Conservation (phyloP, 2,113 vertebrate species). For the Thalassarche chlororhynchos region DNA sequence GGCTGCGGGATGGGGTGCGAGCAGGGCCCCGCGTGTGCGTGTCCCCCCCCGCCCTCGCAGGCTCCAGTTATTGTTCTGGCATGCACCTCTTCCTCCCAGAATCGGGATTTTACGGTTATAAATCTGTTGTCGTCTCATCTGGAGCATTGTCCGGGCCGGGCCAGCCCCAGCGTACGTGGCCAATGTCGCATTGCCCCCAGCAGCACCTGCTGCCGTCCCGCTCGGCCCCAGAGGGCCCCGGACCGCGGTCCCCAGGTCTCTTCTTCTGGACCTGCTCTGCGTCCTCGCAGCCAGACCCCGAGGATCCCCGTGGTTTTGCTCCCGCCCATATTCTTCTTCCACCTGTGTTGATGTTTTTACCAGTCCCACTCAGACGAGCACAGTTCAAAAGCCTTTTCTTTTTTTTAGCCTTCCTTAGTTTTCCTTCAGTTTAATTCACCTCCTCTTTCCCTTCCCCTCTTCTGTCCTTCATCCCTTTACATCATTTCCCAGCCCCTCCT, state of each 20-base stretch:
- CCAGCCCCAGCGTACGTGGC: background rate
- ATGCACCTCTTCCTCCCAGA: background rate
- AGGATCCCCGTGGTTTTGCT: background rate
- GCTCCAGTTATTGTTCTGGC: background rate
- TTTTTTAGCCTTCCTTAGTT: background rate
- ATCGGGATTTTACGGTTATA: fast-evolving
- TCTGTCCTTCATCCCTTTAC: background rate
- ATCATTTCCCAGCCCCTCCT: background rate
- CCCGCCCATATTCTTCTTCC: background rate
- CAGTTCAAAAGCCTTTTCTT: background rate
- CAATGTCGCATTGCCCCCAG: fast-evolving
- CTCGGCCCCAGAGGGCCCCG: fast-evolving
- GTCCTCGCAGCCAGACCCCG: fast-evolving
- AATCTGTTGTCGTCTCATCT: background rate
- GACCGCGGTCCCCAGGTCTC: fast-evolving
- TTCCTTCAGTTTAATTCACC: background rate
- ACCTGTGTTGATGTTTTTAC: background rate
- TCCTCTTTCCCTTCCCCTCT: background rate
- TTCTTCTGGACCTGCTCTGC: background rate
- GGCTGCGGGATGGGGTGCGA: background rate
- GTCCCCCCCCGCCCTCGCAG: fast-evolving
- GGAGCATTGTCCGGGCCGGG: background rate
- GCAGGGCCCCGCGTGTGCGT: background rate
- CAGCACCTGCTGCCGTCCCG: fast-evolving
- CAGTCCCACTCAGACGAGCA: background rate